Evolutionary conservation across 2,888 invertebrate genomes (phyloP).

Genomic region (Caenorhabditis sp.): DNA sequence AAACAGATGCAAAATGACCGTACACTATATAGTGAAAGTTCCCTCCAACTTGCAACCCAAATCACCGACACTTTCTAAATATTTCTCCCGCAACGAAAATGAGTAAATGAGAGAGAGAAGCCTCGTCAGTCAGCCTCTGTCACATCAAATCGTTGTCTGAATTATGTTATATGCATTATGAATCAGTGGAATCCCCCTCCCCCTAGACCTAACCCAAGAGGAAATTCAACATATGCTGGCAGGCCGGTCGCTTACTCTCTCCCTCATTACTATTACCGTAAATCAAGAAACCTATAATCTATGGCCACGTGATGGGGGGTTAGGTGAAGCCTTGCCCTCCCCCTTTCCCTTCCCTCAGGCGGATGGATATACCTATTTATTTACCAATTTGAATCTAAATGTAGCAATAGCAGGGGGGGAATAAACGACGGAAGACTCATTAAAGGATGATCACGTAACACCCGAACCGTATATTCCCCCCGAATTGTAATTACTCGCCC

Average conservation of each 20-base stretch:
- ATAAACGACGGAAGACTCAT: constrained; percentile 31
- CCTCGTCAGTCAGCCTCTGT: constrained; percentile 15
- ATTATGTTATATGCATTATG: constrained; percentile 62
- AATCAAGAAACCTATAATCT: constrained; percentile 56
- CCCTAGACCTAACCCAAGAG: neutral
- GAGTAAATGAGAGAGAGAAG: constrained; percentile 39
- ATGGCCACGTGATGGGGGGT: constrained; percentile 44
- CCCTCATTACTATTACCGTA: constrained; percentile 54
- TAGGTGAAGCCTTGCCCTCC: no score
- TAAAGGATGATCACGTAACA: constrained; percentile 62
- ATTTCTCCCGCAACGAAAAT: no score
- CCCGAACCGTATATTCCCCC: constrained; percentile 13
- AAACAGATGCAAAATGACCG: no score
- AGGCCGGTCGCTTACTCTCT: constrained; percentile 29
- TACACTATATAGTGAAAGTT: no score
- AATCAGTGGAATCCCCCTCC: no score
- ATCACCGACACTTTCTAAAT: no score
- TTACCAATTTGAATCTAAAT: no score
- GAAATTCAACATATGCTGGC: constrained; percentile 65
- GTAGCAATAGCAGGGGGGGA: no score
- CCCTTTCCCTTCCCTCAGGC: no score
- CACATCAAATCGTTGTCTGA: constrained; percentile 58
- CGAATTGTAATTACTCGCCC: constrained; percentile 36
- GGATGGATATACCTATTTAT: no score
- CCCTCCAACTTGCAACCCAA: no score